A percentile compares a stretch with the other conserved stretches of the same genome.
These are phyloP conservation scores for Myoxocephalus aenaeus DNA, from an alignment of 2,797 vertebrate species.

Conservation along the genomic window DNA sequence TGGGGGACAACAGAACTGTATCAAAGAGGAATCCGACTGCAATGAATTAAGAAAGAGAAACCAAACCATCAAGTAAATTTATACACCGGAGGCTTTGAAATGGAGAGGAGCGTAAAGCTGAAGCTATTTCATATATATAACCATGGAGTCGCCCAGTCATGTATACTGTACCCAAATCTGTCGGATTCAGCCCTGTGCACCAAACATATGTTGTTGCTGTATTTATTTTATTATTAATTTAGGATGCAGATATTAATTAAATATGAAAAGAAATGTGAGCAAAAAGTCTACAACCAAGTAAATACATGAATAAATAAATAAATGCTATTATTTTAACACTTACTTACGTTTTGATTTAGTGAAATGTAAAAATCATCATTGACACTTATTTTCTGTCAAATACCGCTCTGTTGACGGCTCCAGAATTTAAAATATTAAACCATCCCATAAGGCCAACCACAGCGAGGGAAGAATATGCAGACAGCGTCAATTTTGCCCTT, in stretches of 20 bases:
- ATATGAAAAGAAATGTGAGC: constrained; percentile 26
- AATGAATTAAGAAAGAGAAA: constrained; percentile 89
- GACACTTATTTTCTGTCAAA: constrained; percentile 13
- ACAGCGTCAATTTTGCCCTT: constrained; percentile 83
- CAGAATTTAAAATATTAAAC: constrained; percentile 43
- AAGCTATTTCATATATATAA: constrained; percentile 80
- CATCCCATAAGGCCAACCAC: constrained; percentile 51
- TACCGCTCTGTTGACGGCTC: neutral
- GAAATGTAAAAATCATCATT: constrained; percentile 18
- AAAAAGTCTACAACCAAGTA: constrained; percentile 15
- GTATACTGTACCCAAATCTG: constrained; percentile 85
- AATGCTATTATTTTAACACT: constrained; percentile 12
- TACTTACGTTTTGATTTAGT: constrained; percentile 28
- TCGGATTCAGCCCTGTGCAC: constrained; percentile 86
- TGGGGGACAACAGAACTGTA: constrained; percentile 90
- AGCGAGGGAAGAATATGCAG: constrained; percentile 76
- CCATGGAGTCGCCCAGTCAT: constrained; percentile 85
- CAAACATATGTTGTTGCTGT: constrained; percentile 84
- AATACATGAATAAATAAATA: neutral
- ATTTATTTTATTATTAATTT: constrained; percentile 70
- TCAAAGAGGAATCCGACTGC: constrained; percentile 94
- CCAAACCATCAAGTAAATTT: constrained; percentile 87
- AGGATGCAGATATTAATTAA: constrained; percentile 59
- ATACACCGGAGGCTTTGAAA: constrained; percentile 87
- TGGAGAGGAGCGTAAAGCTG: constrained; percentile 82